phyloP scores from a whole-genome alignment of 2,113 vertebrate species.

The Neolamprologus modestus region DNA sequence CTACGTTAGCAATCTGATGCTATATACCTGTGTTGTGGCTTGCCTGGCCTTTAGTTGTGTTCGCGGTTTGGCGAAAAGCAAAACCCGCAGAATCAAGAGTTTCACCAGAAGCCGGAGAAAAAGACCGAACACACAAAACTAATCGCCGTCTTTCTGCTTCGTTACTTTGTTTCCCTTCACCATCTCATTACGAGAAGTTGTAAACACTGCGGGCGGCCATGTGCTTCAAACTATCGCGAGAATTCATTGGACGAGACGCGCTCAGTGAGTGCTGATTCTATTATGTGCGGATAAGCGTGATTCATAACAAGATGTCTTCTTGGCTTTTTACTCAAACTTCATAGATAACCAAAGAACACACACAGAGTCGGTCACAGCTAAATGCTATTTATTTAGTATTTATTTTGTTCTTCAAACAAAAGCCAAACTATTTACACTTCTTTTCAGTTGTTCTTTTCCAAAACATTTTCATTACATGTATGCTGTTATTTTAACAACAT shows the following conservation, averaged over 20 bases:
- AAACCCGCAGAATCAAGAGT: not conserved
- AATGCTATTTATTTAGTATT: conserved; percentile 69
- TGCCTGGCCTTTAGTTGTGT: not conserved
- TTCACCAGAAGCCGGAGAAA: not conserved
- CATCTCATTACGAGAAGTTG: conserved; percentile 37
- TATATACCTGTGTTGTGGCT: conserved; percentile 29
- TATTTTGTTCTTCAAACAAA: conserved; percentile 72
- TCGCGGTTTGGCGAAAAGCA: not conserved
- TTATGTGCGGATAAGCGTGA: not conserved
- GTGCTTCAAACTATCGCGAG: conserved; percentile 39
- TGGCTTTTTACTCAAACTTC: not conserved
- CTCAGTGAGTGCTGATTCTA: not conserved
- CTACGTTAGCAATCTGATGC: not conserved
- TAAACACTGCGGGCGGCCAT: conserved; percentile 55
- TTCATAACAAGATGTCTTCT: not conserved
- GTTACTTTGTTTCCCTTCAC: not conserved
- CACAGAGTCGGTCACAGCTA: conserved; percentile 6
- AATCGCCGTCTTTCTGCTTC: not conserved
- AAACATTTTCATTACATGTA: conserved; percentile 38
- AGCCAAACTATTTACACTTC: conserved; percentile 75
- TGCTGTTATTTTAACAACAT: conserved; percentile 60
- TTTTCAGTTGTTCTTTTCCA: conserved; percentile 58
- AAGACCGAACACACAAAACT: fast-evolving
- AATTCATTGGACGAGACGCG: not conserved
- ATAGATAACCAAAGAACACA: not conserved